phyloP scores from a whole-genome alignment of 2,888 invertebrate species.

The Dicranocentrus wangi region DNA sequence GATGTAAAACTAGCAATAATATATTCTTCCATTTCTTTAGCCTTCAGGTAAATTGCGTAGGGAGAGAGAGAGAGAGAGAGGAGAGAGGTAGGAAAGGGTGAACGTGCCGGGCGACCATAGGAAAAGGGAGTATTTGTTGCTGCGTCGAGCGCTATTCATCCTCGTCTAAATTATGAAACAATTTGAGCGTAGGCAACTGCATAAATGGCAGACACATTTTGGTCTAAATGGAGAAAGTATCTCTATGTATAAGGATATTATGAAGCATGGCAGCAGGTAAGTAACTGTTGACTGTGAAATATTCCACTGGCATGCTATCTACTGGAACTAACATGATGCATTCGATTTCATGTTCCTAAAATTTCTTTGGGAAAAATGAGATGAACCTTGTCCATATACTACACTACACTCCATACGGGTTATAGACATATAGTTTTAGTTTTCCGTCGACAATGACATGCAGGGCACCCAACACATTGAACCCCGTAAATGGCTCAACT shows the following conservation, averaged over 20 bases:
- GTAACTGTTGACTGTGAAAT: conserved; percentile 11
- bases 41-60: too few relatives aligned
- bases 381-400: background rate
- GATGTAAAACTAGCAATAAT: too few relatives aligned
- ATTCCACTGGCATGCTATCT: background rate
- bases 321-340: conserved; percentile 7
- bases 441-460: too few relatives aligned
- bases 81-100: too few relatives aligned
- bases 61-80: too few relatives aligned
- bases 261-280: background rate
- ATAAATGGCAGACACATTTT: background rate
- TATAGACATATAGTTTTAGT: too few relatives aligned
- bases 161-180: conserved; percentile 3
- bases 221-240: background rate
- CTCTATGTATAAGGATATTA: too few relatives aligned
- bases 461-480: background rate
- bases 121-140: background rate
- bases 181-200: background rate
- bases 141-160: background rate
- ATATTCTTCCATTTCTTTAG: too few relatives aligned
- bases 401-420: background rate
- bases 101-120: too few relatives aligned
- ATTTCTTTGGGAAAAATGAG: background rate
- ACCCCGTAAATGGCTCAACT: conserved; percentile 1
- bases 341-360: background rate